Evolutionary conservation across 2,113 vertebrate genomes (phyloP).

Genomic region (Anseranas semipalmata): DNA sequence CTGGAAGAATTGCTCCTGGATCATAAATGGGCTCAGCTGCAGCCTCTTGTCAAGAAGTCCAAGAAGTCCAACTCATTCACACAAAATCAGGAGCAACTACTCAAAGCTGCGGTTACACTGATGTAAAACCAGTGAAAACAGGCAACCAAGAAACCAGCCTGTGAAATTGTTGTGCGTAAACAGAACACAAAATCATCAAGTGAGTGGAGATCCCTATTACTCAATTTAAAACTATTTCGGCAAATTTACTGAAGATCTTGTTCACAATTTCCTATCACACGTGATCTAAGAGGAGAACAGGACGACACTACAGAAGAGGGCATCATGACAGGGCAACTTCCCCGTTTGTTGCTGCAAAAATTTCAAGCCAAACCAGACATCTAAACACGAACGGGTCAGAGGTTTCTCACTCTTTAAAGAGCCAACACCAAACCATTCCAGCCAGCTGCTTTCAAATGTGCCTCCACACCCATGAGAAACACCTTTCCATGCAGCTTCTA

Average conservation of each 20-base stretch:
- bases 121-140: neutral
- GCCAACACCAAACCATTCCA: neutral
- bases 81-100: neutral
- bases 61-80: neutral
- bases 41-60: neutral
- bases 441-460: neutral
- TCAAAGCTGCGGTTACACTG: neutral
- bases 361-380: neutral
- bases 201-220: neutral
- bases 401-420: neutral
- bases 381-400: fast-evolving
- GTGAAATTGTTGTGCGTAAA: neutral
- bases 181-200: neutral
- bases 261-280: neutral
- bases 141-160: neutral
- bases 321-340: fast-evolving
- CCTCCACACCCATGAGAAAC: neutral
- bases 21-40: neutral
- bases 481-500: neutral
- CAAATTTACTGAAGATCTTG: neutral
- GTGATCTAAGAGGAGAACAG: neutral
- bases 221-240: neutral
- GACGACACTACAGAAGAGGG: neutral
- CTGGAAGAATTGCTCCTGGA: neutral
- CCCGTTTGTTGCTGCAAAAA: neutral